Base-by-base conservation (phyloP, 1,140 invertebrate species). In the Pentalonia nigronervosa region DNA sequence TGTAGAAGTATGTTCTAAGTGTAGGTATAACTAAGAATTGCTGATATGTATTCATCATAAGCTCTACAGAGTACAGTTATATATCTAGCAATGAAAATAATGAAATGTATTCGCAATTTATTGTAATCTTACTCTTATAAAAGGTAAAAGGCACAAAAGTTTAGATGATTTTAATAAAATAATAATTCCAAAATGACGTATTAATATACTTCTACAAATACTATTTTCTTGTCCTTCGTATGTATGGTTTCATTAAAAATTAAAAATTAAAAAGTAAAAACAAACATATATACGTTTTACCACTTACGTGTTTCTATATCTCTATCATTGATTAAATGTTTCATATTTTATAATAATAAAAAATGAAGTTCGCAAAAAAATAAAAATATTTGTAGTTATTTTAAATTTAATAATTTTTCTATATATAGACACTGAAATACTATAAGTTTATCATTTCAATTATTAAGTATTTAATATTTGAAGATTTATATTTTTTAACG, bases 341-440 rank as follows among this genome's bases (percentile, higher is more conserved):
- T 76, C 30, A 34, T 76, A 76, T 76, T 76, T 76, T n/a, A 76
- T 67, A n/a, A 67, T 67, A n/a, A 67, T 67, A n/a, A 67, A 60
- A 76, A 76, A n/a, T n/a, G 17, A 76, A n/a, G 6, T 76, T n/a
- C 30, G 9, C 9, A 67, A n/a, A 76, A 41, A 76, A 76, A 20
- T n/a, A 76, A n/a, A n/a, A 76, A 76, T 17, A 76, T 76, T 14
- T 30, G n/a, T 0, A 76, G 60, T 17, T 20, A 17, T 76, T 76
- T 76, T 76, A n/a, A 76, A 76, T 76, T 17, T 14, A 76, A 76
- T 17, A n/a, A 76, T n/a, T 17, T 76, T 76, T 7, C 60, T n/a
- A 6, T n/a, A 34, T 67, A 76, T 9, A 20, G 4, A 47, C 47
- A 2, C 60, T 3, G 3, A 8, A 60, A 60, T 67, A 67, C 17